Evolutionary conservation across 2,113 vertebrate genomes (phyloP).

Genomic region (Cynoglossus semilaevis): DNA sequence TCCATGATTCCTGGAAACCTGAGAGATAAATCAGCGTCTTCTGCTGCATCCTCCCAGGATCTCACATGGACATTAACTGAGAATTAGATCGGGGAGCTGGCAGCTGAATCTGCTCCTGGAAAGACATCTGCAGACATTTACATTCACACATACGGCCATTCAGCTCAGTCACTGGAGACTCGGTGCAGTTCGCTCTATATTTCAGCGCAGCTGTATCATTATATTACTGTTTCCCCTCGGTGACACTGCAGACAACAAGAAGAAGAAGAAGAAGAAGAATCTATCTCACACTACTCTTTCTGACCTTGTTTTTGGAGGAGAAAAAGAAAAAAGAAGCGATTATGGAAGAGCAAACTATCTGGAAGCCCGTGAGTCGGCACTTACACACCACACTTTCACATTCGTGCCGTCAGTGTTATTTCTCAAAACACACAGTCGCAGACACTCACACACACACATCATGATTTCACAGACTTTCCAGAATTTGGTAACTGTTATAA

Average conservation of each 20-base stretch:
- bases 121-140: too few relatives aligned
- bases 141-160: too few relatives aligned
- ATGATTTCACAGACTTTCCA: conserved; percentile 20
- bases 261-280: background rate
- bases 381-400: background rate
- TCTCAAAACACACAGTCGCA: conserved; percentile 1
- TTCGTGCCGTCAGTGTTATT: conserved; percentile 3
- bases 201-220: too few relatives aligned
- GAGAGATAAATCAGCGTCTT: too few relatives aligned
- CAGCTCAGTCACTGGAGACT: too few relatives aligned
- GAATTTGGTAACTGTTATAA: conserved; percentile 35
- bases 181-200: too few relatives aligned
- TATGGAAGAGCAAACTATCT: background rate
- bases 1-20: too few relatives aligned
- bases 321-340: conserved; percentile 1
- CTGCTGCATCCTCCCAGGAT: too few relatives aligned
- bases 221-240: conserved; percentile 8
- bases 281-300: conserved; percentile 9
- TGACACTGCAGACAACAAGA: conserved; percentile 12
- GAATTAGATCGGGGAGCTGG: too few relatives aligned
- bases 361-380: conserved; percentile 1
- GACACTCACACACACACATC: conserved; percentile 8
- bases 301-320: conserved; percentile 28
- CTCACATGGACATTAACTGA: too few relatives aligned
- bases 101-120: too few relatives aligned